phyloP scores from a whole-genome alignment of 2,888 invertebrate species.

The Eledone cirrhosa region DNA sequence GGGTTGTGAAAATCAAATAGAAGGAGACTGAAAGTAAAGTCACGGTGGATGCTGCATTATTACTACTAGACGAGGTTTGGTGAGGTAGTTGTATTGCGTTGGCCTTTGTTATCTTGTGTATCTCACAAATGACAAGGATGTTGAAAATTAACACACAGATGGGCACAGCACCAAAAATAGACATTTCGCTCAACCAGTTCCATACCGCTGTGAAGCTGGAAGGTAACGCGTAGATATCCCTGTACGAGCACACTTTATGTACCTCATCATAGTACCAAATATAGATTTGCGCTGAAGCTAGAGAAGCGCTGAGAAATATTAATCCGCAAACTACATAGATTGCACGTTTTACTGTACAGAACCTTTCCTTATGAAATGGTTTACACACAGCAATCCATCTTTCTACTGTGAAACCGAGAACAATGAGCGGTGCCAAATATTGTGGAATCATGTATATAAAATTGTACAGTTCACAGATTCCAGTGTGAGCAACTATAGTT shows the following conservation, averaged over 20 bases:
- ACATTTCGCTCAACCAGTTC: constrained; percentile 61
- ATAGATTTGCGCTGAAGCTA: constrained; percentile 59
- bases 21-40: constrained; percentile 65
- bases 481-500: constrained; percentile 47
- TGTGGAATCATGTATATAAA: constrained; percentile 57
- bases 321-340: constrained; percentile 49
- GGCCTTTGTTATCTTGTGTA: constrained; percentile 53
- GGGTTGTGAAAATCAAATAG: constrained; percentile 64
- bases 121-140: constrained; percentile 62
- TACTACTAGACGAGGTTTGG: constrained; percentile 35
- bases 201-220: constrained; percentile 53
- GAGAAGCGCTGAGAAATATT: constrained; percentile 44
- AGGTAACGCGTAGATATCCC: constrained; percentile 41
- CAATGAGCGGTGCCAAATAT: constrained; percentile 62
- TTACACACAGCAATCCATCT: constrained; percentile 63
- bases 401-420: constrained; percentile 65
- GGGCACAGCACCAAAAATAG: constrained; percentile 61
- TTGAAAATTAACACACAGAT: constrained; percentile 62
- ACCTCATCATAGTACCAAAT: constrained; percentile 58
- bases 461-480: constrained; percentile 59
- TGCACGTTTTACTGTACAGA: constrained; percentile 61
- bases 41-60: constrained; percentile 61
- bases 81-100: constrained; percentile 44
- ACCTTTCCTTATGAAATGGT: constrained; percentile 59
- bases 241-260: constrained; percentile 47